Evolutionary conservation across 2,888 invertebrate species (phyloP), one percentile per base, ranked within the genome.

Genomic region (Scaptomyza reducta): DNA sequence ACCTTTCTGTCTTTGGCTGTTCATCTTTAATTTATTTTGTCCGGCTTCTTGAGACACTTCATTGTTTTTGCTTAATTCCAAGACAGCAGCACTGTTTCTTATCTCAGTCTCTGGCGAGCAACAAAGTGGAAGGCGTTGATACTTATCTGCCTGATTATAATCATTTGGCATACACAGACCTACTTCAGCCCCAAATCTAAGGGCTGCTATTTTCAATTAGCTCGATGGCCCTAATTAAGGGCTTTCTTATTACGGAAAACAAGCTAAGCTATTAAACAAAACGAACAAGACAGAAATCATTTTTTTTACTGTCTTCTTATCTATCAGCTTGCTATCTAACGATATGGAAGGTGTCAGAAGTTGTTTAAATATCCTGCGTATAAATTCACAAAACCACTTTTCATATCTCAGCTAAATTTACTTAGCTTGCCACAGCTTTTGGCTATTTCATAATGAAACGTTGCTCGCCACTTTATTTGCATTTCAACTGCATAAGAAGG

Each of bases 11-110:
- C 46, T 29, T 60, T 57, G 51, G 53, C 65, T 33, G 59, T 67
- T 66, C 67, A 63, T 69, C 73, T 88, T 74, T 65, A 73, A 81
- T 70, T 87, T 71, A 75, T 56, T 62, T 62, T 54, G 63, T 53
- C 49, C 49, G 55, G 42, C 76, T 60, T 63, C 71, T 78, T 85
- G 71, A 61, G 54, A 22, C 46, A 44, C 42, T 51, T 64, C 68
- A 81, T 81, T 85, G 72, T 72, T 51, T 67, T 58, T 49, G 14
- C 58, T 57, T 56, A 66, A 56, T 41, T 14, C 54, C 50, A 29
- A 29, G 38, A 33, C 50, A 45, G 54, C 22, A 40, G 40, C 33
- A 33, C 9, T 35, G 62, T 47, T 55, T 25, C 46, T 77, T 65
- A 64, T 74, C 71, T 71, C 57, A 55, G 49, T 62, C 42, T 25